Percentiles rank a stretch among this genome's conserved stretches.
Conservation (phyloP, 2,888 invertebrate genomes). For the Agapetus fuscipes region DNA sequence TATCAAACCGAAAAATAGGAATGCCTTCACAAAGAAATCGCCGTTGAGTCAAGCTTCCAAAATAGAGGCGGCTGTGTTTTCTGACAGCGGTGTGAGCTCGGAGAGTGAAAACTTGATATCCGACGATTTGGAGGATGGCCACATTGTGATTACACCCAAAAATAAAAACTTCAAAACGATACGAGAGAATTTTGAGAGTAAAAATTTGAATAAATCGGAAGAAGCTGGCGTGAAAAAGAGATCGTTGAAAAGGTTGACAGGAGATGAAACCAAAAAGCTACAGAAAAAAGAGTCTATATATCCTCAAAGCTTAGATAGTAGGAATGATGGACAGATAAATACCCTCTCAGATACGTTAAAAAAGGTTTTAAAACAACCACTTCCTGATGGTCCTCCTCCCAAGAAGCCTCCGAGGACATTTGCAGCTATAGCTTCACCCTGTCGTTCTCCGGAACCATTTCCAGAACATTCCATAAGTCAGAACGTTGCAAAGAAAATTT, state of each 20-base stretch:
- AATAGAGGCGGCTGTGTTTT: conserved; percentile 28
- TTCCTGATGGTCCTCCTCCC: conserved; percentile 63
- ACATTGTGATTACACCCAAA: conserved; percentile 28
- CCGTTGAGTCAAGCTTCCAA: neutral
- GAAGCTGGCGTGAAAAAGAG: conserved; percentile 5
- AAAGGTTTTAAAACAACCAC: conserved; percentile 54
- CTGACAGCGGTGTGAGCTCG: conserved; percentile 43
- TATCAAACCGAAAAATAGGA: conserved; percentile 30
- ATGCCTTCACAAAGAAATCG: conserved; percentile 10
- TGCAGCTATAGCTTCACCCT: conserved; percentile 26
- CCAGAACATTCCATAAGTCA: too few relatives aligned
- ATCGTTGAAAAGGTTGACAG: conserved; percentile 16
- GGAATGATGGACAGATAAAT: too few relatives aligned
- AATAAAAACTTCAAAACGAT: conserved; percentile 15
- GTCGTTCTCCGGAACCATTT: conserved; percentile 5
- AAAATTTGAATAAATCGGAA: conserved; percentile 6
- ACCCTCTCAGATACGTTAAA: conserved; percentile 51
- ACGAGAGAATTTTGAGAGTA: conserved; percentile 18
- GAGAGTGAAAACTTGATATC: conserved; percentile 36
- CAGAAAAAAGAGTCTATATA: conserved; percentile 3
- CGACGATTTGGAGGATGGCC: conserved; percentile 28
- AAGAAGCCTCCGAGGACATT: conserved; percentile 66
- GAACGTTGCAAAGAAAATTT: neutral
- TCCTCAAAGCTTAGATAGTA: neutral
- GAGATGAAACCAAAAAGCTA: conserved; percentile 8